phyloP scores from a whole-genome alignment of 1,140 invertebrate species.

The Meloidogyne hapla region DNA sequence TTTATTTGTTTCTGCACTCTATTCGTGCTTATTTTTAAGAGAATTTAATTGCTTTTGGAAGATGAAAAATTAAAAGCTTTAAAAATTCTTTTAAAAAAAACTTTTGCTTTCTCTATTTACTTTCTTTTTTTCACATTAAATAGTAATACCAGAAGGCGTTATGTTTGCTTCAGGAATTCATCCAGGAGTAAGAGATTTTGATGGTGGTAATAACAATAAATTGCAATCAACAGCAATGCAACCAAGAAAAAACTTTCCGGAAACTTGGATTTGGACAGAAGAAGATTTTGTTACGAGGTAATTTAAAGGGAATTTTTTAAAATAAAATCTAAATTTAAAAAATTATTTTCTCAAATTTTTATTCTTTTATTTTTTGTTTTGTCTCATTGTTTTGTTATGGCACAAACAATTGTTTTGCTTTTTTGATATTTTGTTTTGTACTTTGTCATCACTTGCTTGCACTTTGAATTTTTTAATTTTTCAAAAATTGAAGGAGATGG shows the following conservation, averaged over 20 bases:
- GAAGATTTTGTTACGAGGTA: not conserved
- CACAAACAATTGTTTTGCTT: not conserved
- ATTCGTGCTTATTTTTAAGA: not conserved
- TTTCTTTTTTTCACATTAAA: not conserved
- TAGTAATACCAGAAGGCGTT: not conserved
- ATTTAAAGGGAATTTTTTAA: not conserved
- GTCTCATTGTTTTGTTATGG: not conserved
- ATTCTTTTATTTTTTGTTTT: not conserved
- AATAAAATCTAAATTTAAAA: not conserved
- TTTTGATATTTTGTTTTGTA: not conserved
- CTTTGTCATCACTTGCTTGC: not conserved
- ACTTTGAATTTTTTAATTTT: too few relatives aligned
- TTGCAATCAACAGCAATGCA: conserved; percentile 1
- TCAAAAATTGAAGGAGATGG: too few relatives aligned
- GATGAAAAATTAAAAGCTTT: not conserved
- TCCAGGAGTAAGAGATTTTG: not conserved
- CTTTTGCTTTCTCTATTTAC: not conserved
- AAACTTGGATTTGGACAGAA: conserved; percentile 51
- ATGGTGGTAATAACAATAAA: not conserved
- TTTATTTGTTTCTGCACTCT: not conserved
- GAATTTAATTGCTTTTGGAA: not conserved
- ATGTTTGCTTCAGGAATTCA: not conserved
- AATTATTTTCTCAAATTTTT: not conserved
- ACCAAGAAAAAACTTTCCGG: conserved; percentile 48
- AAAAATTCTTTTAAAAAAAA: not conserved